These are phyloP conservation scores for Triplophysa rosa DNA, from an alignment of 2,113 vertebrate genomes.

Conservation along the genomic window DNA sequence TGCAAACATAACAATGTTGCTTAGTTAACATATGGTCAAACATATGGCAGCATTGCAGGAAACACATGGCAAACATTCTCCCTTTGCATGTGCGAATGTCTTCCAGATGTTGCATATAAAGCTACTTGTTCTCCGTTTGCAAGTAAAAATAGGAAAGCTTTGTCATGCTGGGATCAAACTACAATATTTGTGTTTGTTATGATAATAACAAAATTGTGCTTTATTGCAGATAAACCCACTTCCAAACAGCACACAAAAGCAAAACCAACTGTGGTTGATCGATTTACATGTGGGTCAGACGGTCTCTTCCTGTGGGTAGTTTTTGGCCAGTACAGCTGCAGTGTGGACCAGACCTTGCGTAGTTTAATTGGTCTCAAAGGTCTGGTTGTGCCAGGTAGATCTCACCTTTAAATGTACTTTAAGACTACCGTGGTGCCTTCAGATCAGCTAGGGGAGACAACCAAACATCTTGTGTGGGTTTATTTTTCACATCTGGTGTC, in stretches of 20 bases:
- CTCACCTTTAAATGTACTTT: background rate
- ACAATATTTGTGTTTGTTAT: background rate
- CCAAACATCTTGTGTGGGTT: background rate
- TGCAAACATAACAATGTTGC: background rate
- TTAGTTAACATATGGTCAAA: background rate
- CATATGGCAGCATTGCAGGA: background rate
- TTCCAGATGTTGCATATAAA: constrained; percentile 48
- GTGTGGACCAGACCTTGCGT: too few relatives aligned
- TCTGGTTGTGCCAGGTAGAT: too few relatives aligned
- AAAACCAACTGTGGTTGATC: too few relatives aligned
- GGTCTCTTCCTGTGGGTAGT: too few relatives aligned
- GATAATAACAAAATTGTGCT: background rate
- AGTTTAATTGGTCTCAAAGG: too few relatives aligned
- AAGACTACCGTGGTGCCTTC: background rate
- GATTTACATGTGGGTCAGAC: too few relatives aligned
- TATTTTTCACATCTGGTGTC: constrained; percentile 15
- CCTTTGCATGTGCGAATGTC: constrained; percentile 1
- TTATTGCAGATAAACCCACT: too few relatives aligned
- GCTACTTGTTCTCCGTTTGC: constrained; percentile 14
- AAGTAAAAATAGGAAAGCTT: background rate
- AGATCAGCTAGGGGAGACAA: background rate
- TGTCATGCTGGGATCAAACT: background rate
- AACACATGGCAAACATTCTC: constrained; percentile 32
- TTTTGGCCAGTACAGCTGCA: too few relatives aligned
- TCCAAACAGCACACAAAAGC: too few relatives aligned